Conservation (phyloP, 2,113 vertebrate genomes). For the Urocitellus parryii region DNA sequence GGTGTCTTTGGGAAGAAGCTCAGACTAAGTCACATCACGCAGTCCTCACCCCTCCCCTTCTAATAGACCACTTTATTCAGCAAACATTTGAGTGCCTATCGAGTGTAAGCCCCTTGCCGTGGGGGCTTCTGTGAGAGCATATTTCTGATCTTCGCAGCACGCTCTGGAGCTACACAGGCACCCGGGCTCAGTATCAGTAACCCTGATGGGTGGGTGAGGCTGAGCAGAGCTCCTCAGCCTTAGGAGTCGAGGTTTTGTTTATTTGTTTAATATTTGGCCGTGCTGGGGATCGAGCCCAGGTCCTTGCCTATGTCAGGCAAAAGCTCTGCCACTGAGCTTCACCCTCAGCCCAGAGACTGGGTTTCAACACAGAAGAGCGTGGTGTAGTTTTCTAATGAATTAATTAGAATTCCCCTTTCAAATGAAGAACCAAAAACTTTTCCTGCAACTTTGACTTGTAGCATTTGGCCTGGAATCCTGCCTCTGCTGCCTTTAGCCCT, state of each 20-base stretch:
- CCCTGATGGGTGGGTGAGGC: background rate
- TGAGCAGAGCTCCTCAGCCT: background rate
- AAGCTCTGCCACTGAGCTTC: accelerated
- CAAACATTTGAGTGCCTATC: background rate
- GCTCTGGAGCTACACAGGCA: background rate
- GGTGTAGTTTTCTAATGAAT: background rate
- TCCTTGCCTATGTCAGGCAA: accelerated
- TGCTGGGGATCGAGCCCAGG: no score
- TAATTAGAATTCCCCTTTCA: background rate
- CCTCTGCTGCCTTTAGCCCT: background rate
- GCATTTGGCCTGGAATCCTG: background rate
- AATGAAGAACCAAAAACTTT: background rate
- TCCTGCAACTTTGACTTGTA: accelerated
- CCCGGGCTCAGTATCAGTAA: background rate
- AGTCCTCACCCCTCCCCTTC: background rate
- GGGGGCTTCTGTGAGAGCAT: background rate
- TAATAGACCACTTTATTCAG: background rate
- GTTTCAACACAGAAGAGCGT: background rate
- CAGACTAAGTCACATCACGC: background rate
- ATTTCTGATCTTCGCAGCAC: background rate
- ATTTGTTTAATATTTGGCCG: background rate
- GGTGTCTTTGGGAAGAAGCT: background rate
- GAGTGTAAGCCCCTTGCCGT: background rate
- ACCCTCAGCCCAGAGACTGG: no score
- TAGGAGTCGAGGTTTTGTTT: background rate